Evolutionary conservation across 2,113 vertebrate species (phyloP).

Genomic region (Brienomyrus brachyistius): DNA sequence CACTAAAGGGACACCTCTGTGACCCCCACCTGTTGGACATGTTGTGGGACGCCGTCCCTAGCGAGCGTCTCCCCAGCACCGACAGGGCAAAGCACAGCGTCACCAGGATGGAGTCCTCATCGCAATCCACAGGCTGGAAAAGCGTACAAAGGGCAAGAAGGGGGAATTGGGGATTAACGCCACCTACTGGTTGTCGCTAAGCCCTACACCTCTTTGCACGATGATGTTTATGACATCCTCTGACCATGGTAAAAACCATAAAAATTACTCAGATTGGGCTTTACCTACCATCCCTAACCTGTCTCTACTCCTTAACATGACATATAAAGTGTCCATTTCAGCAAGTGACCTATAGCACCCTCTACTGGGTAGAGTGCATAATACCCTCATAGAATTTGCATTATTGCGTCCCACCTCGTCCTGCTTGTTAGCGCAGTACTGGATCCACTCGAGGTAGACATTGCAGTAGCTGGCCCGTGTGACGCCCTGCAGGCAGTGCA

Average conservation of each 20-base stretch:
- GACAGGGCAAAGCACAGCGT: constrained; percentile 89
- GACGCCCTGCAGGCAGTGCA: constrained; percentile 91
- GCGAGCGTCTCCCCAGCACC: constrained; percentile 81
- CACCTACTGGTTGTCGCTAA: neutral
- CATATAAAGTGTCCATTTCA: neutral
- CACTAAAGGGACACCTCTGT: neutral
- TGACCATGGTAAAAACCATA: neutral
- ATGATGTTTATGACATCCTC: neutral
- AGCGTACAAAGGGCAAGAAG: neutral
- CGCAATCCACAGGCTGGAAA: constrained; percentile 72
- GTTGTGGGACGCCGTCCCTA: constrained; percentile 86
- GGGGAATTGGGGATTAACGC: neutral
- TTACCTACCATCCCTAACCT: neutral
- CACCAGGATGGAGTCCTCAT: constrained; percentile 88
- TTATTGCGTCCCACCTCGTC: constrained; percentile 61
- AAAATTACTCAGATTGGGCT: neutral
- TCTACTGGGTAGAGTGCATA: neutral
- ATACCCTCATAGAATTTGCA: neutral
- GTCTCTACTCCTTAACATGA: neutral
- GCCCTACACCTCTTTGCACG: neutral
- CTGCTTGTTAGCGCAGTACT: constrained; percentile 77
- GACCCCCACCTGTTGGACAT: constrained; percentile 84
- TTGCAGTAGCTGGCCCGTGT: constrained; percentile 94
- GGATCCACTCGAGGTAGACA: constrained; percentile 94
- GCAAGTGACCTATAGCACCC: neutral